Base-by-base conservation (phyloP, 37 sponge, comb jelly and placozoan species). In the Diacarnus erythraeanus region DNA sequence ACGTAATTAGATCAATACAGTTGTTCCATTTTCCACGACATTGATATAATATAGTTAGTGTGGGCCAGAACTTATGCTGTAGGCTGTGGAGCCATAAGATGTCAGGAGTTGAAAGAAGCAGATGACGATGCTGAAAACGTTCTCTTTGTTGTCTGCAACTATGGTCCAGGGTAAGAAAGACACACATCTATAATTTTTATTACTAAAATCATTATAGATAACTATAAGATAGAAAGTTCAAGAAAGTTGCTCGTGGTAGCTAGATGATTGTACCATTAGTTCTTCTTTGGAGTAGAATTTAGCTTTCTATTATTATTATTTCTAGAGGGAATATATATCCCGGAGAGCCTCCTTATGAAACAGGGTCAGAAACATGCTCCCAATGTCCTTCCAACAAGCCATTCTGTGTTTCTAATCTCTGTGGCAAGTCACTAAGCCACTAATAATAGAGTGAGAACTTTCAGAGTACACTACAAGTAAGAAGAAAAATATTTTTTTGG, bases 1-100 rank as follows among this genome's bases (percentile, higher is more conserved):
- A 47, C 6, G 51, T 47, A 47, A 12, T 12, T 47, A 47, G 12
- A n/a, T n/a, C n/a, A n/a, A n/a, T n/a, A n/a, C n/a, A n/a, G 26
- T 76, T 23, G 15, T 38, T 35, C 27, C 21, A 38, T 42, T 85
- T 33, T n/a, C n/a, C n/a, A n/a, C n/a, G n/a, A n/a, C n/a, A n/a
- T n/a, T n/a, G n/a, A 47, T 15, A 47, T 47, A 15, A 47, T 47
- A 15, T 76, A 86, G 87, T 39, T 86, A 42, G 87, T 80, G 42
- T 86, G 87, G 87, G 80, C 87, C 21, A 57, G 43, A 69, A 80
- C 69, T 21, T 60, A 80, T 59, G 59, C 59, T 59, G 59, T 86
- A 6, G 87, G 87, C 18, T 86, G 87, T 80, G 87, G 87, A 41
- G 81, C 58, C 2, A 25, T 60, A 58, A 75, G 75, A 76, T 86